Conservation (phyloP, 2,113 vertebrate genomes). For the Noturus placidus region DNA sequence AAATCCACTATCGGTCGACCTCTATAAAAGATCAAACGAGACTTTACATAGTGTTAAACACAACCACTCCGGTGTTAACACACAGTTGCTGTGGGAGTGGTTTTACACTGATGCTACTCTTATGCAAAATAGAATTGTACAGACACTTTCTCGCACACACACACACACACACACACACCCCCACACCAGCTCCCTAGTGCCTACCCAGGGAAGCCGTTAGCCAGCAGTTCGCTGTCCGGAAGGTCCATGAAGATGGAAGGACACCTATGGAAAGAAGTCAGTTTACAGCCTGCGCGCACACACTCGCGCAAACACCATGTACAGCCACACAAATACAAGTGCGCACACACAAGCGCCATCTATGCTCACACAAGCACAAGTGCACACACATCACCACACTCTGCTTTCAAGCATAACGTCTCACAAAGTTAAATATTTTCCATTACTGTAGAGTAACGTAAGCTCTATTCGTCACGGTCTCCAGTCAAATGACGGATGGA, state of each 20-base stretch:
- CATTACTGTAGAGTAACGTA: not conserved
- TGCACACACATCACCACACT: constrained; percentile 39
- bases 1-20: too few species aligned
- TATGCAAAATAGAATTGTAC: not conserved
- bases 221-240: constrained; percentile 80
- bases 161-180: not conserved
- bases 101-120: not conserved
- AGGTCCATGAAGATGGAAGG: constrained; percentile 82
- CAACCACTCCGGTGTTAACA: constrained; percentile 14
- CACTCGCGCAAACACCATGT: constrained; percentile 31
- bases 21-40: not conserved
- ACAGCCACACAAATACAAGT: constrained; percentile 38
- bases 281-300: constrained; percentile 62
- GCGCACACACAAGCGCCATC: constrained; percentile 4
- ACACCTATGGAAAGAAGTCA: constrained; percentile 80
- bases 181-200: constrained; percentile 60
- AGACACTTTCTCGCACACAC: not conserved
- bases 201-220: constrained; percentile 78
- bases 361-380: constrained; percentile 28
- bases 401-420: not conserved
- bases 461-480: not conserved
- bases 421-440: not conserved
- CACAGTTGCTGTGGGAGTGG: not conserved
- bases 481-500: not conserved
- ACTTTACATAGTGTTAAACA: not conserved